Evolutionary conservation across 2,888 invertebrate genomes (phyloP), one percentile per base, ranked within the genome.

Genomic region (Halocaridina rubra): DNA sequence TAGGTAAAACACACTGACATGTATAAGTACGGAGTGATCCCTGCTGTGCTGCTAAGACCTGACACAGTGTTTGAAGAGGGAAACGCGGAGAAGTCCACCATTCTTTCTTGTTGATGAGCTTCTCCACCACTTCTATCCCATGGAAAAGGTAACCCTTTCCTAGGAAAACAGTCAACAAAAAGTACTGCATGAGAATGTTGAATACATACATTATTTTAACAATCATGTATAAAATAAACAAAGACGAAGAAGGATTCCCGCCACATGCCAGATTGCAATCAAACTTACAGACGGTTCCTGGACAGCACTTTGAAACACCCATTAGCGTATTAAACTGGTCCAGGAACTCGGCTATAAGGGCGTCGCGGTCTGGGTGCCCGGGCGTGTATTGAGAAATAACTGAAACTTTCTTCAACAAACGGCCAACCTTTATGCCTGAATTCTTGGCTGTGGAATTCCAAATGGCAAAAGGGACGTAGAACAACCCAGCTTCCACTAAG

Each of bases 11-110:
- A 77, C 90, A 90, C 86, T 90, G 90, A 81, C 90, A 90, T 30
- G 90, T 90, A 89, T 90, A 90, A 39, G 89, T 89, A 64, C 89
- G 89, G 24, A 90, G 89, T 3, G 89, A 89, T 7, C 90, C 90
- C 84, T 90, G 90, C 57, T 90, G 89, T 46, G 90, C 90, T 5
- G 90, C 90, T 32, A 89, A 86, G 3, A 90, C 90, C 86, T 90
- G 90, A 86, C 91, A 91, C 88, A 92, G 88, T 72, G 91, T 91
- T 81, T 91, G 91, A 29, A 91, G 88, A 4, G 91, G 91, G 80
- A 91, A 92, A 33, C 91, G 89, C 5, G 90, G 90, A n/a, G 90
- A 90, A 69, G 91, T 90, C 89, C 90, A 89, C 91, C 91, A 91
- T 75, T 90, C 89, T 71, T 89, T 89, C 33, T 89, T 89, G 61